phyloP scores from a whole-genome alignment of 2,113 vertebrate species.

The Perccottus glenii region DNA sequence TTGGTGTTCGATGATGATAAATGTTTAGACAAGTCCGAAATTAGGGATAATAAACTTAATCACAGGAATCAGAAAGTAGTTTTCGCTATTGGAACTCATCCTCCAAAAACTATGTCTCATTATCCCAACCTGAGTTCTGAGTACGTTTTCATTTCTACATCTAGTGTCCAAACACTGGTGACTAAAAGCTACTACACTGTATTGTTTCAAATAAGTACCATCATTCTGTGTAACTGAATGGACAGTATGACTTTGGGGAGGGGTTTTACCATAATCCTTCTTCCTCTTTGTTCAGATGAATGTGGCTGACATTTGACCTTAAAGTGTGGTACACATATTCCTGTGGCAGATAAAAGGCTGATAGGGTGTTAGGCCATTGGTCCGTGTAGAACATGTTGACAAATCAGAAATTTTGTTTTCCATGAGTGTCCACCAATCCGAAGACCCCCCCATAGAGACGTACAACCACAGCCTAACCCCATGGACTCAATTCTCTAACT shows the following conservation, averaged over 20 bases:
- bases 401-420: constrained; percentile 36
- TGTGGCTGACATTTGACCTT: constrained; percentile 33
- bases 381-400: constrained; percentile 33
- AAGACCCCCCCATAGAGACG: constrained; percentile 14
- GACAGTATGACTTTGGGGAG: not conserved
- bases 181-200: too few relatives aligned
- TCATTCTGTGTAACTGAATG: too few relatives aligned
- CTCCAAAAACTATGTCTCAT: too few relatives aligned
- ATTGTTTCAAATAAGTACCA: too few relatives aligned
- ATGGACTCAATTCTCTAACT: constrained; percentile 11
- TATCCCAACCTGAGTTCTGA: too few relatives aligned
- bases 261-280: not conserved
- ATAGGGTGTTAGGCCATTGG: constrained; percentile 7
- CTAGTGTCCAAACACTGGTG: too few relatives aligned
- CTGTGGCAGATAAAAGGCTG: constrained; percentile 29
- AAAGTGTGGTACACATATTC: constrained; percentile 22
- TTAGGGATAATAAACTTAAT: too few relatives aligned
- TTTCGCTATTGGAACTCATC: too few relatives aligned
- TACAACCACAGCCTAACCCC: constrained; percentile 2
- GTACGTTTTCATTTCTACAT: too few relatives aligned
- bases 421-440: constrained; percentile 28
- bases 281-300: constrained; percentile 8
- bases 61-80: too few relatives aligned
- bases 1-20: not conserved
- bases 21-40: not conserved